Base-by-base conservation (phyloP, 2,797 vertebrate species). In the Dendrocincla fuliginosa region DNA sequence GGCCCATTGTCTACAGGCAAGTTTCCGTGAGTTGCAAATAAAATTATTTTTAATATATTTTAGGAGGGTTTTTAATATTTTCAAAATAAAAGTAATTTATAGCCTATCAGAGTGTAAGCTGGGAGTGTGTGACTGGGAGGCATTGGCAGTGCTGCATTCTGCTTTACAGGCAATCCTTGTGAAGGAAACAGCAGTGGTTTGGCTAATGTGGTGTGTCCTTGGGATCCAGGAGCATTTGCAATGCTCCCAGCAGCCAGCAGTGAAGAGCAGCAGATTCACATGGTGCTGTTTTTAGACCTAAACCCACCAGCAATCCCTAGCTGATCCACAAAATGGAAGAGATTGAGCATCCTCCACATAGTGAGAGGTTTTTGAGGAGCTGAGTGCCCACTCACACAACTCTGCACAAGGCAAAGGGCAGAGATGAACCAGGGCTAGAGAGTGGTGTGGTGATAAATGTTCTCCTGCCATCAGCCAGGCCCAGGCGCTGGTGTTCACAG, bases 401-500 rank as follows among this genome's bases (percentile, higher is more conserved):
- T 32, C 46, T 35, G n/a, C 4, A 1, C 42, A 65, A 50, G 5
- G 14, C 7, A 2, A 1, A 50, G 50, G 28, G 39, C 67, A 56
- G 63, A 65, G 74, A 63, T 5, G 19, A 76, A 47, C 16, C 0
- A 2, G 35, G 19, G 61, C 12, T 13, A 25, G 61, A 69, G 52
- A 19, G 27, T 0, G 0, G 9, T 3, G 2, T 7, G 11, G 55
- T 52, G 79, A 86, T 44, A 60, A 76, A 78, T 0, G 0, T 47
- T 70, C 49, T 84, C 19, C 70, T 65, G 80, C 73, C 7, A 1
- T 27, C 82, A 91, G 83, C 30, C 53, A 60, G 65, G 42, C 37
- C 69, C 53, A 64, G 69, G 57, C 2, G 3, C 68, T 67, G 39
- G 35, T 56, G 61, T 20, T 83, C 78, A 78, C 5, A 2, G 24